Evolutionary conservation across 2,113 vertebrate genomes (phyloP), one percentile per base, ranked within the genome.

Genomic region (Limanda limanda): DNA sequence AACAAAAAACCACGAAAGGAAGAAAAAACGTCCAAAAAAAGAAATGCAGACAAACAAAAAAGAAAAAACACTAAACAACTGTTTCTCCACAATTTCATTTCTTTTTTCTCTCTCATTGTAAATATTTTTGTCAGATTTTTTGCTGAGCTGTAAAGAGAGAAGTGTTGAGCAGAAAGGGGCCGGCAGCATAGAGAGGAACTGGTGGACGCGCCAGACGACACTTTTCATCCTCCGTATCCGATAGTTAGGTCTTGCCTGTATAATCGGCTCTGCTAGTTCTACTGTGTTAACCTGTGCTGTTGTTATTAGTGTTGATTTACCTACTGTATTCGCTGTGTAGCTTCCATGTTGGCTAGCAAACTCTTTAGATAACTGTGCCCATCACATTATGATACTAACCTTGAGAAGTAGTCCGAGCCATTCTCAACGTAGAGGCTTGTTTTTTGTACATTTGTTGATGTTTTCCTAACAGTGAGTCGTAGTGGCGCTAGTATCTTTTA

Each of bases 61-160:
- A 86, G 81, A 86, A 21, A 81, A 78, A 85, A 88, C 84, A 91
- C 86, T 82, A 91, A 93, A 92, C 87, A 93, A 92, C 84, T 94
- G 93, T 93, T 93, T 95, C 89, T 92, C 92, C 92, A 93, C 92
- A 81, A 91, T 92, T 93, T 94, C 80, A 91, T 94, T 94, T 91
- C 88, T 73, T 92, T 73, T 92, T 91, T 91, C 91, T 92, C 93
- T 94, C 92, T 94, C 92, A 94, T 93, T 95, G 95, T 95, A 95
- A 95, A 95, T 95, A 95, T 92, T 89, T 92, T 93, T 95, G 92
- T 95, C 91, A 87, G 88, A 90, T 92, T 94, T 93, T 93, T 91
- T 89, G 85, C 87, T 72, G 83, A 94, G 92, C 92, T 95, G 94
- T 95, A 94, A 94, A 91, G 92, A 92, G 89, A 93, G 88, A 84